Evolutionary conservation across 1,140 invertebrate species (phyloP), one percentile per base, ranked within the genome.

Genomic region (Drosophila subobscura): DNA sequence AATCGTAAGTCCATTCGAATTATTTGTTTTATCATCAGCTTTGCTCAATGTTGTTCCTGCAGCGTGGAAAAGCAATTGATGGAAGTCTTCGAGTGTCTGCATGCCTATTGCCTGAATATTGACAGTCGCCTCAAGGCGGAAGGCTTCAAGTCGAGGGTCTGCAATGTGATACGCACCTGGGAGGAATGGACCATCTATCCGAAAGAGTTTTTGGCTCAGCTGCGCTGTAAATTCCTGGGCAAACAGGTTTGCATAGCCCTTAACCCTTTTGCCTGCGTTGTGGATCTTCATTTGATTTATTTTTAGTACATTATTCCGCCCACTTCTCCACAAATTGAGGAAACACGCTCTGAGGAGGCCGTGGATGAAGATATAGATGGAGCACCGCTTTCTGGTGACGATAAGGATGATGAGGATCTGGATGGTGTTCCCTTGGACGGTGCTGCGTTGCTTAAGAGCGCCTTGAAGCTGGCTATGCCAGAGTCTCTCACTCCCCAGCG

Each of bases 101-200:
- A 96, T 92, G 94, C 93, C 89, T 94, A 96, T 14, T 96, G 95
- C 90, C 94, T 95, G 88, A 94, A 92, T 46, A 95, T 98, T 91
- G 95, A 98, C 77, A 97, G 97, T 72, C 93, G 98, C 64, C 91
- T 99, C 44, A 98, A 98, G 93, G 97, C 97, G 33, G 98, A 99
- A 93, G 98, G 98, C 37, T 99, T 99, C 91, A 98, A 98, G 93
- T 95, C 98, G 75, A 94, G 98, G 64, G 96, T 99, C n/a, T 96
- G 98, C 93, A 94, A 95, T 84, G 97, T 98, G 83, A 96, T 99
- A 90, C 94, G 97, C 89, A 97, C 98, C 2, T 99, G 99, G 98
- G 98, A 99, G 92, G 99, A 99, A 84, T 99, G 98, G 96, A 95
- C 97, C 29, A 95, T 99, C 51, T 99, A 99, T 93, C 97, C 98